Conservation (phyloP, 2,888 invertebrate species). For the Nomada lathburiana region DNA sequence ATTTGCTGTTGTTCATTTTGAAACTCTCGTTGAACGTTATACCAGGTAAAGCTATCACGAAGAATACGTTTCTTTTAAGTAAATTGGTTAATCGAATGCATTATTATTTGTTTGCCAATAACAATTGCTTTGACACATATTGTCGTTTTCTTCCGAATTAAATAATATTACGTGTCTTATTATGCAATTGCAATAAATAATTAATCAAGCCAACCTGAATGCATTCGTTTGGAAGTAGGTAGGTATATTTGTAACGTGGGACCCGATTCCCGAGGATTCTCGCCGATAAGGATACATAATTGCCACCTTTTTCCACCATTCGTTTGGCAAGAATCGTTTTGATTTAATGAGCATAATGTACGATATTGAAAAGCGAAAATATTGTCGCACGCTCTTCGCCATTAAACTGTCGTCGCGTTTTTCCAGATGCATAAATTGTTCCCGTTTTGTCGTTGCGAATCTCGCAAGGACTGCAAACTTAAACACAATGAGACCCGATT, state of each 20-base stretch:
- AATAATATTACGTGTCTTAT: neutral
- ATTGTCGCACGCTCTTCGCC: neutral
- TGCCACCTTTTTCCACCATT: neutral
- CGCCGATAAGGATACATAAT: neutral
- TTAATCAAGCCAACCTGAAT: constrained; percentile 5
- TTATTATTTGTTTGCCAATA: no score
- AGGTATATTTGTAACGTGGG: constrained; percentile 4
- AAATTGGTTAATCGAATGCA: no score
- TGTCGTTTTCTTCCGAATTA: neutral
- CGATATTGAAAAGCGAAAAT: neutral
- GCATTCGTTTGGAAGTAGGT: neutral
- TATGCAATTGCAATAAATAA: constrained; percentile 2
- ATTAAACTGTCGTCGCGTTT: neutral
- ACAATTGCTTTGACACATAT: no score
- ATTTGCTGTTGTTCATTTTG: no score
- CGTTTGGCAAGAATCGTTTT: neutral
- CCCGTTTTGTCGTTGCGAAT: neutral
- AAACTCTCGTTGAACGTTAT: no score
- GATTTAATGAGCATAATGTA: neutral
- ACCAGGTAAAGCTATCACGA: no score
- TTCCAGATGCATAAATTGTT: neutral
- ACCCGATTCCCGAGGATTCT: neutral
- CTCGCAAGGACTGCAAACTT: neutral
- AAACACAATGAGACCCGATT: neutral
- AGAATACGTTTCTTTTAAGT: no score